These are phyloP conservation scores for Astropecten irregularis DNA, from an alignment of 53 echinoderm and acorn worm species.

Conservation along the genomic window DNA sequence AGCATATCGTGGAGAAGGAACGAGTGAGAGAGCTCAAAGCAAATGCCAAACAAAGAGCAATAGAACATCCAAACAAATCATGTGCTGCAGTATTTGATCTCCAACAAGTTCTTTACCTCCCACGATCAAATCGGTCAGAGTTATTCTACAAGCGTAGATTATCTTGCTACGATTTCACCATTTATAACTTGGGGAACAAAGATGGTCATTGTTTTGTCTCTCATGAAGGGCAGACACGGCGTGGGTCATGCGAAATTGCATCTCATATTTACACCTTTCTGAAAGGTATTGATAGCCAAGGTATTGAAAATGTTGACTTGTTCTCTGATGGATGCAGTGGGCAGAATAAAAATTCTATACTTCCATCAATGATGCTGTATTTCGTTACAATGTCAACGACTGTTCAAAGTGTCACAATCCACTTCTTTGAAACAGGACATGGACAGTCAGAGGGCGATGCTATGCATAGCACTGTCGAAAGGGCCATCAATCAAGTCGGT, in stretches of 20 bases:
- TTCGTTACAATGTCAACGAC: constrained; percentile 9
- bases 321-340: constrained; percentile 50
- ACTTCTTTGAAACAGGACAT: constrained; percentile 34
- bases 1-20: neutral
- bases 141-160: constrained; percentile 27
- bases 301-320: neutral
- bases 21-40: constrained; percentile 5
- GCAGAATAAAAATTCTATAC: constrained; percentile 39
- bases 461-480: constrained; percentile 48
- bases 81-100: constrained; percentile 47
- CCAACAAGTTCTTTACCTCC: constrained; percentile 17
- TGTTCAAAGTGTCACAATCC: neutral
- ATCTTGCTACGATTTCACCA: constrained; percentile 29
- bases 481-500: neutral
- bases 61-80: neutral
- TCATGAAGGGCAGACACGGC: constrained; percentile 9
- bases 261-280: constrained; percentile 12
- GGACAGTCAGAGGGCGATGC: constrained; percentile 49
- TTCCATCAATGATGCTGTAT: constrained; percentile 26
- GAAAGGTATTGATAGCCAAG: neutral
- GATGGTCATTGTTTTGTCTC: constrained; percentile 16
- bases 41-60: neutral
- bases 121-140: neutral
- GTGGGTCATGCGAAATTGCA: constrained; percentile 40
- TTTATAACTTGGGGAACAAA: constrained; percentile 17